phyloP scores from a whole-genome alignment of 1,140 invertebrate genomes.

The Musca domestica region DNA sequence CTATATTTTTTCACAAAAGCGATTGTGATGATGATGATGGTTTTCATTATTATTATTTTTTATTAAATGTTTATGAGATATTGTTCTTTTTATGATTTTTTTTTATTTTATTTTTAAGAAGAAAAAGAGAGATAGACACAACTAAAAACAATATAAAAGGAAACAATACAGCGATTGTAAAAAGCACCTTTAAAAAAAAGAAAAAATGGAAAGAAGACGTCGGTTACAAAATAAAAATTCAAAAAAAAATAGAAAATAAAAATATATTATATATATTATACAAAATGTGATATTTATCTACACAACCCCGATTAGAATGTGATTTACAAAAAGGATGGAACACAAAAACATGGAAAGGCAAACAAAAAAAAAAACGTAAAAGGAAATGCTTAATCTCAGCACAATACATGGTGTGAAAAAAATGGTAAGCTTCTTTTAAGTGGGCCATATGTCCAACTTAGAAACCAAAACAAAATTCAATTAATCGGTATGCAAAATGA shows the following conservation, averaged over 20 bases:
- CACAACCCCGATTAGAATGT: slow-evolving; percentile 21
- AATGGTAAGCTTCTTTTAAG: too few relatives aligned
- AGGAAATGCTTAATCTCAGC: too few relatives aligned
- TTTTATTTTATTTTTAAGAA: slow-evolving; percentile 9
- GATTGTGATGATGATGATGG: not conserved
- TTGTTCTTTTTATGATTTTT: not conserved
- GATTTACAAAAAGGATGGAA: slow-evolving; percentile 9
- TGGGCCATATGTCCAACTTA: too few relatives aligned
- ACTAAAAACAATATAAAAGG: not conserved
- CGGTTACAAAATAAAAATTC: not conserved
- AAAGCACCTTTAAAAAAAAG: not conserved
- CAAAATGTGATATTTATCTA: slow-evolving; percentile 15
- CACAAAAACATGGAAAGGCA: too few relatives aligned
- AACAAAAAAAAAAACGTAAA: too few relatives aligned
- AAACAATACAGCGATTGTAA: not conserved
- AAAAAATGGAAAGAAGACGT: not conserved
- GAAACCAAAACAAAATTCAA: too few relatives aligned
- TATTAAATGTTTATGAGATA: slow-evolving; percentile 8
- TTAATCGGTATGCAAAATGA: too few relatives aligned
- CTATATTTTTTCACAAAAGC: too few relatives aligned
- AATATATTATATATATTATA: slow-evolving; percentile 1
- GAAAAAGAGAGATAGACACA: not conserved
- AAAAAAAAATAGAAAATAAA: not conserved
- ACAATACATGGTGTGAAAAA: too few relatives aligned
- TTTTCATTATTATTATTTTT: not conserved